Base-by-base conservation (phyloP, 2,888 invertebrate species). In the Argynnis bischoffii region DNA sequence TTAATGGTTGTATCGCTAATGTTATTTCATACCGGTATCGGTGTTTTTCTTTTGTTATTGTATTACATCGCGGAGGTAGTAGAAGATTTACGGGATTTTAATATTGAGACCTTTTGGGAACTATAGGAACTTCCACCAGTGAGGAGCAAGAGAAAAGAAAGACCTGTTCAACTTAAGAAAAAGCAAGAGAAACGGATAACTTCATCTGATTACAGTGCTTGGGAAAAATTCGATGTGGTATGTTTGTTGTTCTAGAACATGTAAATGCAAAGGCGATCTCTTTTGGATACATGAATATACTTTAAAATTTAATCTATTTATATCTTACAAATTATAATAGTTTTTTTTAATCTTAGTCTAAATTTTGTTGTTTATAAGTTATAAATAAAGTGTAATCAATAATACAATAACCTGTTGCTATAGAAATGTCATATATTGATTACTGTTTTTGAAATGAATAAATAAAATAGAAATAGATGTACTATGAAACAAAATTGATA, bases 171-270 rank as follows among this genome's bases (percentile, higher is more conserved):
- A 50, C 79, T 76, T 0, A 79, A 78, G 65, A 89, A 88, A 72
- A 82, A 80, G 63, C 76, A 77, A 0, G 86, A 85, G 47, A 92
- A 93, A 74, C 89, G 94, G 74, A 95, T 95, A 50, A 86, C 90
- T 66, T 87, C 94, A 0, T 93, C 89, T 64, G 96, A 97, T 86
- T 97, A 96, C 85, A 76, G 90, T 47, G 92, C 95, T 59, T 97
- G 97, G 97, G 96, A 96, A 48, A 95, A 95, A 78, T 97, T 95
- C 93, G 96, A 97, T 94, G 96, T 94, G 79, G 96, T 96, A 86
- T 89, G 93, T 55, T 57, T 63, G n/a, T 51, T 26, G 15, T 46
- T 50, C 5, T 6, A 48, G 15, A 48, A 16, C n/a, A 50, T n/a
- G 50, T 15, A 50, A 16, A 50, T 50, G 50, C 1, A 6, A n/a